Evolutionary conservation across 2,797 vertebrate species (phyloP), one percentile per base, ranked within the genome.

Genomic region (Lagorchestes hirsutus): DNA sequence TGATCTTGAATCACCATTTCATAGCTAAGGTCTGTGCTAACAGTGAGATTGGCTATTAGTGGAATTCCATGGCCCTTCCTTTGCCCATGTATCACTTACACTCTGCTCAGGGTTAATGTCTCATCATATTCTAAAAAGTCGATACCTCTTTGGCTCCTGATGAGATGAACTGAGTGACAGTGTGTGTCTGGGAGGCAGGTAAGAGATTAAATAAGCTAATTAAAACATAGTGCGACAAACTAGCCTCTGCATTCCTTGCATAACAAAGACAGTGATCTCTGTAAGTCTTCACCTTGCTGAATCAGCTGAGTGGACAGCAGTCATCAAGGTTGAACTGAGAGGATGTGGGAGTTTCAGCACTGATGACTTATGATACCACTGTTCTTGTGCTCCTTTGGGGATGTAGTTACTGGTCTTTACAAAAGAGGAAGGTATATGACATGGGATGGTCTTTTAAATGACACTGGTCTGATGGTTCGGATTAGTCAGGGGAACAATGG

Each of bases 71-170:
- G 94, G 40, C 0, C 0, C 90, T 46, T 40, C 40, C 92, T 90
- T 90, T 95, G 59, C 94, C 40, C 90, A 46, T 0, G 31, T 92
- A 87, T 52, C 59, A 28, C 56, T 93, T 93, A 56, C 56, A 54
- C 90, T 31, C n/a, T 24, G 54, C 94, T 92, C 50, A 22, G 90
- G 56, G 95, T 96, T 94, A 95, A 96, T 94, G 46, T 87, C 90
- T 92, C 90, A 90, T 92, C 95, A 31, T 50, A 91, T 0, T 54
- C 67, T 58, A 14, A 82, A 96, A n/a, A 87, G 67, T 56, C 55
- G 9, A 90, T 94, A 93, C 62, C 93, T 96, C 55, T 87, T 57
- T 82, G 92, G 93, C 62, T 54, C 92, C 90, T 96, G 92, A 96
- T 40, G 96, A 95, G 54, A 82, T 82, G 74, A 24, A 82, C 40